Evolutionary conservation across 2,888 invertebrate genomes (phyloP).

Genomic region (Sepiola atlantica): DNA sequence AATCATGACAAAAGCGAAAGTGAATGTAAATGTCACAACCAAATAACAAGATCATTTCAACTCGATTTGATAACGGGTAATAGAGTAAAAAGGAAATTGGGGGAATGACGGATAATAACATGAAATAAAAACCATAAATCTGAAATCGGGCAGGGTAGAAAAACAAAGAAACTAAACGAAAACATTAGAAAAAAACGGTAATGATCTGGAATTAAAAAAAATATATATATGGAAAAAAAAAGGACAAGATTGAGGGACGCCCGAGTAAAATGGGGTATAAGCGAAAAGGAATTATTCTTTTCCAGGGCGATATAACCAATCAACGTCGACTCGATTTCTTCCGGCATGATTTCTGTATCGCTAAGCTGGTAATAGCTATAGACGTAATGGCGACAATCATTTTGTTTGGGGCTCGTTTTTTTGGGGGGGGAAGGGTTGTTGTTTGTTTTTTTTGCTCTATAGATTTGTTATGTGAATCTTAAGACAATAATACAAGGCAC

Average conservation of each 20-base stretch:
- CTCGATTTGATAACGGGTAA: background rate
- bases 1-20: background rate
- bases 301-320: background rate
- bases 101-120: background rate
- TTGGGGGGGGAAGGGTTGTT: too few relatives aligned
- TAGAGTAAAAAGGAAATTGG: background rate
- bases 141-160: background rate
- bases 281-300: background rate
- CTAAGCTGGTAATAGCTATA: background rate
- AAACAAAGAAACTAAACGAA: background rate
- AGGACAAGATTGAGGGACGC: background rate
- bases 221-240: background rate
- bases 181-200: background rate
- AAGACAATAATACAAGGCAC: background rate
- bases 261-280: background rate
- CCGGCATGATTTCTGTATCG: background rate
- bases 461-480: background rate
- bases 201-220: background rate
- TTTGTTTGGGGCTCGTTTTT: background rate
- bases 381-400: conserved; percentile 9
- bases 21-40: background rate
- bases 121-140: background rate
- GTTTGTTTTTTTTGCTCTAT: too few relatives aligned
- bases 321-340: conserved; percentile 21
- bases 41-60: conserved; percentile 1